Evolutionary conservation across 2,888 invertebrate genomes (phyloP).

Genomic region (Magallana nippona): DNA sequence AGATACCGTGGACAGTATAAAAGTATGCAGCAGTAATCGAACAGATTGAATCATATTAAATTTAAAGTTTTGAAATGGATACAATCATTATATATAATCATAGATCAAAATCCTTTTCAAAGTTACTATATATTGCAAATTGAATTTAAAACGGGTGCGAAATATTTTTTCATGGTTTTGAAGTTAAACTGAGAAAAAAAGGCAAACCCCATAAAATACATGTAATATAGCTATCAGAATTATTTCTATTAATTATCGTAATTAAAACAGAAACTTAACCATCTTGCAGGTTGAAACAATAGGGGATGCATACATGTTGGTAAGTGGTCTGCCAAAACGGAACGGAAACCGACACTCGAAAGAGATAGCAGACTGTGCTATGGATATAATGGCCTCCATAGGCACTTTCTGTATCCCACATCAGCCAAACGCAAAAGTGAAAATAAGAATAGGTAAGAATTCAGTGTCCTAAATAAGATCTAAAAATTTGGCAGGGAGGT

Average conservation of each 20-base stretch:
- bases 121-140: too few species aligned
- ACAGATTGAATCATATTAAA: too few species aligned
- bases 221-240: too few species aligned
- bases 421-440: slow-evolving; percentile 65
- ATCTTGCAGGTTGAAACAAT: slow-evolving; percentile 72
- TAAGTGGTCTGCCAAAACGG: slow-evolving; percentile 72
- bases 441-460: slow-evolving; percentile 68
- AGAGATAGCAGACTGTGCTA: slow-evolving; percentile 70
- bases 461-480: not conserved
- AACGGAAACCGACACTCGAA: slow-evolving; percentile 70
- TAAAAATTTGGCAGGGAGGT: too few species aligned
- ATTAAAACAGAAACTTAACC: not conserved
- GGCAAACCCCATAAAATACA: too few species aligned
- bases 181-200: too few species aligned
- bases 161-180: too few species aligned
- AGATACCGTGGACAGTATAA: too few species aligned
- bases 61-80: not conserved
- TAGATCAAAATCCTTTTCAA: too few species aligned
- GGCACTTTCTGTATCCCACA: slow-evolving; percentile 72
- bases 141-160: too few species aligned
- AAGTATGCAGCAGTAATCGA: too few species aligned
- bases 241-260: not conserved
- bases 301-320: slow-evolving; percentile 76
- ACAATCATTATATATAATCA: not conserved
- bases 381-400: slow-evolving; percentile 71